A percentile compares a stretch with the other conserved stretches of the same genome.
phyloP scores from a whole-genome alignment of 2,797 vertebrate genomes.

The Oreochromis grahami region DNA sequence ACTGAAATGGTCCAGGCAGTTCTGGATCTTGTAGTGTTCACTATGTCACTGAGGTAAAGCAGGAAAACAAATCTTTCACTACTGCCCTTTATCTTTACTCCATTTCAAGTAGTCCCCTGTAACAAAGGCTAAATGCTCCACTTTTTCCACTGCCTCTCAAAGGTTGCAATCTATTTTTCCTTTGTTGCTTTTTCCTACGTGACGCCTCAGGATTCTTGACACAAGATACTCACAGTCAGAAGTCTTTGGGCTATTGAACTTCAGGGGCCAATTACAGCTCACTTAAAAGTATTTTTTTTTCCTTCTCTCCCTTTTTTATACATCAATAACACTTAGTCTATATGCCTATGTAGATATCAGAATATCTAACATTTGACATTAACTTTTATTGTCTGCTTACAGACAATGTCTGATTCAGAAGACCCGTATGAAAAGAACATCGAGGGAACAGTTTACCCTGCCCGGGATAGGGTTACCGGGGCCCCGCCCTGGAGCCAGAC shows the following conservation, averaged over 20 bases:
- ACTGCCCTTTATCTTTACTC: not conserved
- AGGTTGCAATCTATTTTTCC: not conserved
- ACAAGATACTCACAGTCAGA: not conserved
- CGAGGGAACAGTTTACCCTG: no score
- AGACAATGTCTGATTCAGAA: no score
- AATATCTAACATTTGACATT: no score
- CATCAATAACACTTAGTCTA: not conserved
- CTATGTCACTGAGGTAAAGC: constrained; percentile 16
- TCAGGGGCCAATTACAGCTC: not conserved
- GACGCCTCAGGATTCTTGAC: not conserved
- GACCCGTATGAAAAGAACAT: no score
- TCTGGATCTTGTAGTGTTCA: constrained; percentile 3
- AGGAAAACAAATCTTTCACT: not conserved
- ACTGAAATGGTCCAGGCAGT: not conserved
- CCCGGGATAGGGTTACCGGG: no score
- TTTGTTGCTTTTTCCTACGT: not conserved
- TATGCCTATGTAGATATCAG: not conserved
- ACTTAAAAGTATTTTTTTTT: not conserved
- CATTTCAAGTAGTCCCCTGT: not conserved
- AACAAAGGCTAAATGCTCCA: not conserved
- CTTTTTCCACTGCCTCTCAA: not conserved
- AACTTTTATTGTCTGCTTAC: not conserved
- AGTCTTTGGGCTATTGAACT: not conserved
- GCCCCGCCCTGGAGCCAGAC: no score
- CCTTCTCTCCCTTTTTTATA: not conserved